phyloP scores from a whole-genome alignment of 2,113 vertebrate genomes.

The Laterallus jamaicensis region DNA sequence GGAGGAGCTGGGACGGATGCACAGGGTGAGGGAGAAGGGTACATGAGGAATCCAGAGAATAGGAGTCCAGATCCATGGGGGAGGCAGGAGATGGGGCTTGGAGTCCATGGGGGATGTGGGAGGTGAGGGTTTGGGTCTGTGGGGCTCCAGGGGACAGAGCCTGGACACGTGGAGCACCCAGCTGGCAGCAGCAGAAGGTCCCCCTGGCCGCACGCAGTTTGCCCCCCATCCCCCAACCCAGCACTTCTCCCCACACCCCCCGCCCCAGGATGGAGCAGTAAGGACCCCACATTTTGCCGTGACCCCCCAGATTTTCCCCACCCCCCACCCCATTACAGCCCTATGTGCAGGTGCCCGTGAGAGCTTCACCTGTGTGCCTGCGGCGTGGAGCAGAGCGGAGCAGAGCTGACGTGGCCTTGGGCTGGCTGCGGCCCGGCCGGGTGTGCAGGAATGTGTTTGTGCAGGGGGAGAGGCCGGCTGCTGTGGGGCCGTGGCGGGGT shows the following conservation, averaged over 20 bases:
- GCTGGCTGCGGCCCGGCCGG: not conserved
- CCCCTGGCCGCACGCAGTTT: not conserved
- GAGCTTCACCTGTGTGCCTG: constrained; percentile 10
- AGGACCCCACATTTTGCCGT: not conserved
- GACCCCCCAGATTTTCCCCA: not conserved
- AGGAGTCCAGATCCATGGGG: not conserved
- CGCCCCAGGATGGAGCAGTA: too few species aligned
- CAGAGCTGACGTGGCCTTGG: constrained; percentile 66
- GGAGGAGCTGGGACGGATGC: not conserved
- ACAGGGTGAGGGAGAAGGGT: too few species aligned
- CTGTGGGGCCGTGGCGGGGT: not conserved
- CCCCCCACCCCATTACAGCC: not conserved
- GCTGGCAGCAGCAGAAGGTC: not conserved
- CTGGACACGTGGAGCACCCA: rapidly evolving
- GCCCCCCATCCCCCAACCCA: not conserved
- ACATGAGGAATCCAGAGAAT: not conserved
- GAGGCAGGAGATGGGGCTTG: not conserved
- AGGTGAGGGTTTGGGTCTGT: not conserved
- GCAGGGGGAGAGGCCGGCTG: constrained; percentile 56
- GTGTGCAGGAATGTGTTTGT: constrained; percentile 65
- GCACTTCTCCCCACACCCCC: too few species aligned
- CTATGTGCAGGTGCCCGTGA: not conserved
- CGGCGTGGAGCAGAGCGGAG: not conserved
- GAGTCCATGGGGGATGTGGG: not conserved
- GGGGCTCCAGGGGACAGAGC: not conserved